These are phyloP conservation scores for Callyntrura guangdongensis DNA, from an alignment of 2,888 invertebrate genomes.

Conservation along the genomic window DNA sequence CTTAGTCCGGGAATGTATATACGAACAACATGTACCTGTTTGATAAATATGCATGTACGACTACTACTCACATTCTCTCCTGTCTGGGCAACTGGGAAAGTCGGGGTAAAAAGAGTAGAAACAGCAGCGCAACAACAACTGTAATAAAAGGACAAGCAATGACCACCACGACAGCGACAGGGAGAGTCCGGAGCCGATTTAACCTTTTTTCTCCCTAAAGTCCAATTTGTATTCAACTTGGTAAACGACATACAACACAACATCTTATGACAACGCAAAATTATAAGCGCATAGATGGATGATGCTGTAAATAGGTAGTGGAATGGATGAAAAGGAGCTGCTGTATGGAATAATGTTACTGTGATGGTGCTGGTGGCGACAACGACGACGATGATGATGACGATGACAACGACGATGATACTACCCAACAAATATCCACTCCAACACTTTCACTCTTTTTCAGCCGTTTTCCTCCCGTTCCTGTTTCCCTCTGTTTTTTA, in stretches of 20 bases:
- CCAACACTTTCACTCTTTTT: conserved; percentile 31
- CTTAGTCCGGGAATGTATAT: neutral
- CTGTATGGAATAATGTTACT: conserved; percentile 16
- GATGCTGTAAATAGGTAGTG: neutral
- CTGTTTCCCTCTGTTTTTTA: neutral
- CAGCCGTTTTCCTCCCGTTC: neutral
- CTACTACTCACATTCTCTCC: neutral
- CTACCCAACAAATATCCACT: conserved; percentile 8
- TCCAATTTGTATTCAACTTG: conserved; percentile 73
- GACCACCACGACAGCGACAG: neutral
- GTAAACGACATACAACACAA: conserved; percentile 24
- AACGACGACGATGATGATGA: conserved; percentile 27
- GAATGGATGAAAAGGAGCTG: neutral
- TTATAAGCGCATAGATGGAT: neutral
- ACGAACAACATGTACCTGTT: neutral
- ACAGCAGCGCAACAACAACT: neutral
- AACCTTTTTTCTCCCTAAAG: conserved; percentile 60
- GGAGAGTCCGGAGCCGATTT: neutral
- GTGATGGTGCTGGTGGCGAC: neutral
- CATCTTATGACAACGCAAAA: conserved; percentile 13
- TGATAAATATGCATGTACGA: neutral
- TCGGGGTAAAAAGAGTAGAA: neutral
- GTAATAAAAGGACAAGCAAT: conserved; percentile 20
- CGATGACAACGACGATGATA: neutral
- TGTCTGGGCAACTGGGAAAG: neutral